Evolutionary conservation across 2,113 vertebrate genomes (phyloP).

Genomic region (Hippocampus guttulatus): DNA sequence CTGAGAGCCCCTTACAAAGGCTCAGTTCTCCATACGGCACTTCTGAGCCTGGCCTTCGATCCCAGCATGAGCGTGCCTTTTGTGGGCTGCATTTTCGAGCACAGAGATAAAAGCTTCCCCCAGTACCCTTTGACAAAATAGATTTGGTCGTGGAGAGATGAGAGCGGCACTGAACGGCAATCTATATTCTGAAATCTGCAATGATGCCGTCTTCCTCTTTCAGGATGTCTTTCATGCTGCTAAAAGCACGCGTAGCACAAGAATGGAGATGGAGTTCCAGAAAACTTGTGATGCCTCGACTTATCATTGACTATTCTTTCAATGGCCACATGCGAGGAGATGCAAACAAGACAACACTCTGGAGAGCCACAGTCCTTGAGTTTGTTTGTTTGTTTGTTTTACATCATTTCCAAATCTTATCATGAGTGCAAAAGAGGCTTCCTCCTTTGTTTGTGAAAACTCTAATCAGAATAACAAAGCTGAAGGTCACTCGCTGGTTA

Average conservation of each 20-base stretch:
- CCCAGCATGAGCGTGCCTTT: conserved; percentile 56
- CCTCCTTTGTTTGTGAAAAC: background rate
- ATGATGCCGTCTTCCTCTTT: conserved; percentile 23
- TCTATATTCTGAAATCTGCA: conserved; percentile 51
- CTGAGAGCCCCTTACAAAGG: conserved; percentile 57
- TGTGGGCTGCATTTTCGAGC: conserved; percentile 56
- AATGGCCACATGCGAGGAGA: background rate
- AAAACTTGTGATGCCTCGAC: conserved; percentile 1
- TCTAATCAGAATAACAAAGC: conserved; percentile 9
- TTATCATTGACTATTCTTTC: background rate
- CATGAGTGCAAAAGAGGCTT: background rate
- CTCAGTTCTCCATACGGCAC: conserved; percentile 52
- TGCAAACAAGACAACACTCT: background rate
- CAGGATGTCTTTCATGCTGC: conserved; percentile 20
- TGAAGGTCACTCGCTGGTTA: conserved; percentile 19
- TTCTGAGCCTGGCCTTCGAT: conserved; percentile 62
- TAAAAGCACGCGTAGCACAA: conserved; percentile 9
- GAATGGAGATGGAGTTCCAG: background rate
- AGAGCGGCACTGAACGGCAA: conserved; percentile 54
- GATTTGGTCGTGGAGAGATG: conserved; percentile 63
- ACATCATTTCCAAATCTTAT: background rate
- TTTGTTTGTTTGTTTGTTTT: conserved; percentile 3
- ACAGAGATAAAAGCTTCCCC: conserved; percentile 62
- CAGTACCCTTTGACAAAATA: conserved; percentile 61
- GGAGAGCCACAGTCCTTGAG: background rate